Evolutionary conservation across 2,797 vertebrate genomes (phyloP), one percentile per base, ranked within the genome.

Genomic region (Anguilla pacifica): DNA sequence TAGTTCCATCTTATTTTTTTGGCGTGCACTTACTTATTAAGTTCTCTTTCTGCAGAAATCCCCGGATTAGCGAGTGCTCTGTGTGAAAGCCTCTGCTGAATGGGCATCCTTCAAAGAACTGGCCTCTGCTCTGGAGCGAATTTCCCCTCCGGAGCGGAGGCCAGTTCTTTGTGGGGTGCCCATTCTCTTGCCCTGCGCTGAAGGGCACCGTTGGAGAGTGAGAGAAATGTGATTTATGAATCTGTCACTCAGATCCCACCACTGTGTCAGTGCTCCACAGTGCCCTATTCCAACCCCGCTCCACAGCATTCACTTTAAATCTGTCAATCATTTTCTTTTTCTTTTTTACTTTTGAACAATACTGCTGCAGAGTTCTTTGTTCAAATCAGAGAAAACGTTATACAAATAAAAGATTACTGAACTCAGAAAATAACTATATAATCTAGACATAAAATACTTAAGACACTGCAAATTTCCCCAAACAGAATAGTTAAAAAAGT

Each of bases 201-300:
- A 79, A 79, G 74, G 5, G 70, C 70, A 39, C 31, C 13, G 70
- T 31, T 31, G 10, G 57, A 82, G 74, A 79, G 35, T 39, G 74
- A 46, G 74, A 79, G 74, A 39, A 19, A 39, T 39, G 53, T 81
- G 53, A 87, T 82, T 82, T 81, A 87, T 64, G 74, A 59, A 19
- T 59, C 31, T 87, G 77, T 64, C 70, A 86, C 13, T 86, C 86
- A 81, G 35, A n/a, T 82, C 53, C 86, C 86, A 82, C 17, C 61
- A 46, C 72, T 39, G 49, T 79, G 53, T 61, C 55, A n/a, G 9
- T 35, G 86, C 49, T 28, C 25, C 70, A 13, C 70, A 31, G 28
- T 35, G 70, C 28, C 70, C 13, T 22, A n/a, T 25, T 25, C 55
- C 70, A 72, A 79, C 85, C 25, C 28, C 3, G 46, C 85, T n/a